Percentiles rank a stretch among this genome's conserved stretches.
Conservation (phyloP, 2,797 vertebrate genomes). For the Pyrocephalus nanus region DNA sequence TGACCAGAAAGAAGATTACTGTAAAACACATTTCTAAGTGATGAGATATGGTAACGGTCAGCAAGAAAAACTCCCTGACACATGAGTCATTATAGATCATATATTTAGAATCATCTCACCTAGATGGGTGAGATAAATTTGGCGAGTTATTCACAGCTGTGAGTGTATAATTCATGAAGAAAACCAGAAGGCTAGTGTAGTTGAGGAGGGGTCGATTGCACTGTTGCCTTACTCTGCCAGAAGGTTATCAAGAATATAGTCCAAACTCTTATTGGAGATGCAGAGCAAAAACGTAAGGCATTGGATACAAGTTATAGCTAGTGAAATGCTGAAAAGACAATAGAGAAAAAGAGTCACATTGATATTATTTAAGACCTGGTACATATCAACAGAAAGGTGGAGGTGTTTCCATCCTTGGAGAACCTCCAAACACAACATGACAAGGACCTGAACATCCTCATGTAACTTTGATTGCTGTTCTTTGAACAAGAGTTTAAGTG, state of each 20-base stretch:
- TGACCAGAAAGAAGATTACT: not conserved
- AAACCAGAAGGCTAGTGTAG: not conserved
- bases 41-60: not conserved
- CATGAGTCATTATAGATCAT: not conserved
- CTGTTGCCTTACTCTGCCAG: not conserved
- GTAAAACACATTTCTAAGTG: not conserved
- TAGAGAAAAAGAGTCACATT: accelerated
- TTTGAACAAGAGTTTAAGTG: not conserved
- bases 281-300: not conserved
- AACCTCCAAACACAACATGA: not conserved
- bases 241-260: not conserved
- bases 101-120: not conserved
- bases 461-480: not conserved
- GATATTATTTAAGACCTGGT: not conserved
- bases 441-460: not conserved
- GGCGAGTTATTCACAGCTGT: not conserved
- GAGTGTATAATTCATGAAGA: not conserved
- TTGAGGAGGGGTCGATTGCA: accelerated
- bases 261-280: not conserved
- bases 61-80: not conserved
- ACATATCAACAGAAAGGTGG: not conserved
- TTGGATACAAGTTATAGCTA: not conserved
- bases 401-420: not conserved
- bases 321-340: not conserved
- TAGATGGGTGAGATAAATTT: not conserved